Conservation (phyloP, 2,888 invertebrate genomes). For the Lochmaea capreae region DNA sequence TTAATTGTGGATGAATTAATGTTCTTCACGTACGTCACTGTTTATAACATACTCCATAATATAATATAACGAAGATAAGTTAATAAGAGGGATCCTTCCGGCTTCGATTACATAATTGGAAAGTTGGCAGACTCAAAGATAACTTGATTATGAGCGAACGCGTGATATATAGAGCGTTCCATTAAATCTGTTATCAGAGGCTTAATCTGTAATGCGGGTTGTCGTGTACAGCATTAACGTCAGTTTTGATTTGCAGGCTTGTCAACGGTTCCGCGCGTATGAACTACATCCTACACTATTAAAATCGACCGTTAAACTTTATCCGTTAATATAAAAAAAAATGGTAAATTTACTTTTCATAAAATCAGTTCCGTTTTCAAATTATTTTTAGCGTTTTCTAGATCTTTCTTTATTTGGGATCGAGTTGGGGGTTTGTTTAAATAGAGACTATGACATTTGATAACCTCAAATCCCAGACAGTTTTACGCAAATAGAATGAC, state of each 20-base stretch:
- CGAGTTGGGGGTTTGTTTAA: too few relatives aligned
- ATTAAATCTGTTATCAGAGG: constrained; percentile 65
- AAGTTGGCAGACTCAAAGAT: constrained; percentile 61
- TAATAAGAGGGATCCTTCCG: constrained; percentile 46
- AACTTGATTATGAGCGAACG: constrained; percentile 62
- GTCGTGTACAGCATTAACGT: constrained; percentile 65
- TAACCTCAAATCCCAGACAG: too few relatives aligned
- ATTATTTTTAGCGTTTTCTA: too few relatives aligned
- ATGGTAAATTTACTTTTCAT: too few relatives aligned
- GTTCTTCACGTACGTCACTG: neutral
- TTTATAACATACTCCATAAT: constrained; percentile 12
- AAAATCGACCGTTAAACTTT: neutral
- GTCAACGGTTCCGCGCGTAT: constrained; percentile 50
- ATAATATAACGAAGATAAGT: constrained; percentile 41
- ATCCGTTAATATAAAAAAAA: too few relatives aligned
- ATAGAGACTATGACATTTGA: too few relatives aligned
- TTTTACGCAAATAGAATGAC: too few relatives aligned
- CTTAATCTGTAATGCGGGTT: constrained; percentile 65
- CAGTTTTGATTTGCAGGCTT: constrained; percentile 61
- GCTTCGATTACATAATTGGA: constrained; percentile 60
- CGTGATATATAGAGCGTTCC: constrained; percentile 62
- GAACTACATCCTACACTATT: constrained; percentile 25
- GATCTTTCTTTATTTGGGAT: too few relatives aligned
- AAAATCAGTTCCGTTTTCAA: too few relatives aligned
- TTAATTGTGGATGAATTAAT: too few relatives aligned